Base-by-base conservation (phyloP, 2,888 invertebrate genomes). In the Bombylius discolor region DNA sequence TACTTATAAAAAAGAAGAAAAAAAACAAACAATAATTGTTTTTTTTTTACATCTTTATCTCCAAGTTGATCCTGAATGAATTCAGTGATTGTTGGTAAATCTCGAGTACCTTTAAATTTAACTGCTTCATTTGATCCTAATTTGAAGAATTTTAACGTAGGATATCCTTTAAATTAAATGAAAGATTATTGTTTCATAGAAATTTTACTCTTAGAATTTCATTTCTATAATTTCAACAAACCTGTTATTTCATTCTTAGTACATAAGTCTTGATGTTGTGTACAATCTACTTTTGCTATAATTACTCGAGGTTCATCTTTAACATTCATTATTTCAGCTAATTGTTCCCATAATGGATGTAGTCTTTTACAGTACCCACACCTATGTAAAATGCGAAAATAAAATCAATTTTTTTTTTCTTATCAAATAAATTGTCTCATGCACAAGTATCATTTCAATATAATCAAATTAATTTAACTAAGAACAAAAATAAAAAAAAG, bases 251-350 rank as follows among this genome's bases (percentile, higher is more conserved):
- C 86, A 68, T 86, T 86, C 62, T 83, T 81, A 52, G 80, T 79
- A 71, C 95, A 95, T 4, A 89, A 76, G 13, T 79, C 75, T 60
- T 83, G 80, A 67, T 85, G 79, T 62, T 83, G 80, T 51, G 90
- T 86, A 66, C 95, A 95, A 70, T 95, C 93, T 36, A 95, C 79
- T 73, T 90, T 89, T 13, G 85, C 85, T 60, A 94, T 83, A 56
- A 81, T 80, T 45, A 92, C 82, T 62, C 68, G 67, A 51, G 81
- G 79, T 32, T 81, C 77, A 62, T 86, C 84, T 63, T 81, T 79
- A 49, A 69, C 66, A 52, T 83, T 80, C 66, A 85, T 82, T 47
- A 83, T 80, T 54, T 83, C 79, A 0, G 88, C 93, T 49, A 95
- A 73, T 60, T 87, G 81, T 47, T 90, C 85, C 93, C 93, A 95